A percentile compares a stretch with the other conserved stretches of the same genome.
Conservation (phyloP, 2,797 vertebrate genomes). For the Gallinago solitaria region DNA sequence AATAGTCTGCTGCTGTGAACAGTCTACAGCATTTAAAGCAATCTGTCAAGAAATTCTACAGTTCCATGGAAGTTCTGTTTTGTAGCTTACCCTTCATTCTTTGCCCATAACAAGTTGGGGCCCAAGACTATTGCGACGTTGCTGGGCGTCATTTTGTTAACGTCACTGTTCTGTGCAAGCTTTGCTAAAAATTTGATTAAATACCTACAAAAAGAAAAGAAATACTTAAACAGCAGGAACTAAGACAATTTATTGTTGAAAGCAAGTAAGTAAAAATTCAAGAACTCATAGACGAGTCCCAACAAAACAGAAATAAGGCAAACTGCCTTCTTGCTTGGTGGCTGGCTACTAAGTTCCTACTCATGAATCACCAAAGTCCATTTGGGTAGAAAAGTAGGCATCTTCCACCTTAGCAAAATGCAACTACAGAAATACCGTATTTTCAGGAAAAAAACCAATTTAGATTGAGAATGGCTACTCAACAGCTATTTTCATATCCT, state of each 20-base stretch:
- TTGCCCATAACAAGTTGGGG: constrained; percentile 95
- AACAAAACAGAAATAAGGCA: neutral
- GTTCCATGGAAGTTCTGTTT: neutral
- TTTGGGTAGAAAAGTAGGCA: neutral
- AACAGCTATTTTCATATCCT: neutral
- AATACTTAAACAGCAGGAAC: neutral
- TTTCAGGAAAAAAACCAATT: neutral
- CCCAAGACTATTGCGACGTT: constrained; percentile 96
- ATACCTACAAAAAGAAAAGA: constrained; percentile 82
- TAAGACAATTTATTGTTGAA: neutral
- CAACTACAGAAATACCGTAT: neutral
- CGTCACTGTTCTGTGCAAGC: constrained; percentile 91
- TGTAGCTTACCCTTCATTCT: constrained; percentile 88
- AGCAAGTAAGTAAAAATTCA: neutral
- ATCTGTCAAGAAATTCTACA: neutral
- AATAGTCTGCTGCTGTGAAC: neutral
- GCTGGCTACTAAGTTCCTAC: neutral
- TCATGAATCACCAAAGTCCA: neutral
- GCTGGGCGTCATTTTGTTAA: constrained; percentile 97
- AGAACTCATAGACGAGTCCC: neutral
- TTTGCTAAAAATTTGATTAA: constrained; percentile 96
- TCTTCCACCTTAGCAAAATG: neutral
- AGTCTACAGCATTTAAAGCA: neutral
- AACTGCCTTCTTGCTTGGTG: neutral
- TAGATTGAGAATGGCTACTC: neutral